Conservation (phyloP, 1,140 invertebrate genomes). For the Laodelphax striatellus region DNA sequence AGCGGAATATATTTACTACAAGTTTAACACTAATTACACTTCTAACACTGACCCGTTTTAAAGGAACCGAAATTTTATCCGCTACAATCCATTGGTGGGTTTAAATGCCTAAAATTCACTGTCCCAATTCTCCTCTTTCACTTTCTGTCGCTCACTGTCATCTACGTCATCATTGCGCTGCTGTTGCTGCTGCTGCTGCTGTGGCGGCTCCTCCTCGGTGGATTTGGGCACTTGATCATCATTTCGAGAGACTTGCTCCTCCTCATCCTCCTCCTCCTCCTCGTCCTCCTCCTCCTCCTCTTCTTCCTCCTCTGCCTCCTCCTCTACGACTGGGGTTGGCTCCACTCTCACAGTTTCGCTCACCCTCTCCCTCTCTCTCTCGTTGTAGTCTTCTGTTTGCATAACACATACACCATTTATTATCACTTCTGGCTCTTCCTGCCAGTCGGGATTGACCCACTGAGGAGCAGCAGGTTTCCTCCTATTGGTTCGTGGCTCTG, state of each 20-base stretch:
- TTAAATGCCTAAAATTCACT: slow-evolving; percentile 18
- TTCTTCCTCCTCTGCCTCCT: slow-evolving; percentile 32
- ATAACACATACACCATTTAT: slow-evolving; percentile 88
- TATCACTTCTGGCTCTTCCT: slow-evolving; percentile 69
- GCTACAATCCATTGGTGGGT: background rate
- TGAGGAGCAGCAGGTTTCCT: slow-evolving; percentile 91
- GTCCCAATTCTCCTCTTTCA: slow-evolving; percentile 23
- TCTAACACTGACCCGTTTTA: slow-evolving; percentile 22
- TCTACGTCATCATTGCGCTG: slow-evolving; percentile 7
- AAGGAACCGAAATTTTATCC: slow-evolving; percentile 3
- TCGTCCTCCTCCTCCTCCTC: too few species aligned
- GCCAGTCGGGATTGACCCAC: slow-evolving; percentile 92
- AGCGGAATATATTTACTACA: too few species aligned
- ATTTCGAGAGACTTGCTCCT: too few species aligned
- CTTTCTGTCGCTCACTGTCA: slow-evolving; percentile 14
- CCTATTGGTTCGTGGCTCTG: slow-evolving; percentile 34
- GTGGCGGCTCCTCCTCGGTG: slow-evolving; percentile 3
- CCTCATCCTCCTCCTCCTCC: too few species aligned
- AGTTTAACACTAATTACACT: background rate
- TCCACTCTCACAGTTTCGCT: slow-evolving; percentile 60
- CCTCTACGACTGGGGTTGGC: slow-evolving; percentile 50
- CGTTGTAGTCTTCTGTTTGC: slow-evolving; percentile 59
- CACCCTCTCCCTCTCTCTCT: slow-evolving; percentile 37
- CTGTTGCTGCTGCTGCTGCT: background rate
- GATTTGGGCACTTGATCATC: background rate